Evolutionary conservation across 2,888 invertebrate genomes (phyloP).

Genomic region (Azorinus chamasolen): DNA sequence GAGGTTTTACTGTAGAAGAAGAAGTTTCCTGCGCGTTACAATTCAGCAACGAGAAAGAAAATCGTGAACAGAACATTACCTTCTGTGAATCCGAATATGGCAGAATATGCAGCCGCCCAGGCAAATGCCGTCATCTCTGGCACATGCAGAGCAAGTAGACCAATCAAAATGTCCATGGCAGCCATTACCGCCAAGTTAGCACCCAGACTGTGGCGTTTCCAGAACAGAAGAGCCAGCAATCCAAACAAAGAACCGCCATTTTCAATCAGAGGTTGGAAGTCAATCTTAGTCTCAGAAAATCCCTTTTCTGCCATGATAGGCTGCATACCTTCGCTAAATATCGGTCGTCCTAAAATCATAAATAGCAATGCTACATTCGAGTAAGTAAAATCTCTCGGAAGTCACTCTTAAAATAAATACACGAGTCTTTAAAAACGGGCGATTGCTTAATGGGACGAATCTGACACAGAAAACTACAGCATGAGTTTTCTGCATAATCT

Average conservation of each 20-base stretch:
- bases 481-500: too few species aligned
- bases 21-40: too few species aligned
- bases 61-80: too few species aligned
- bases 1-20: too few species aligned
- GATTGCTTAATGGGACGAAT: too few species aligned
- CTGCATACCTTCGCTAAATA: conserved; percentile 32
- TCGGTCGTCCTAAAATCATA: conserved; percentile 19
- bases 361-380: too few species aligned
- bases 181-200: conserved; percentile 25
- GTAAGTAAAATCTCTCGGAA: too few species aligned
- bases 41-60: too few species aligned
- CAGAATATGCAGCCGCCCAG: conserved; percentile 27
- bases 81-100: conserved; percentile 30
- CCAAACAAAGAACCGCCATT: conserved; percentile 23
- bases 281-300: conserved; percentile 11
- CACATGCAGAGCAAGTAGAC: conserved; percentile 25
- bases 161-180: conserved; percentile 27
- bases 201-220: conserved; percentile 22
- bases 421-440: too few species aligned
- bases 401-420: too few species aligned
- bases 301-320: conserved; percentile 16
- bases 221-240: conserved; percentile 8
- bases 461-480: too few species aligned
- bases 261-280: conserved; percentile 23
- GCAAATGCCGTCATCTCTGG: conserved; percentile 16